Conservation (phyloP, 1,140 invertebrate species). For the Stegodyphus mimosarum region DNA sequence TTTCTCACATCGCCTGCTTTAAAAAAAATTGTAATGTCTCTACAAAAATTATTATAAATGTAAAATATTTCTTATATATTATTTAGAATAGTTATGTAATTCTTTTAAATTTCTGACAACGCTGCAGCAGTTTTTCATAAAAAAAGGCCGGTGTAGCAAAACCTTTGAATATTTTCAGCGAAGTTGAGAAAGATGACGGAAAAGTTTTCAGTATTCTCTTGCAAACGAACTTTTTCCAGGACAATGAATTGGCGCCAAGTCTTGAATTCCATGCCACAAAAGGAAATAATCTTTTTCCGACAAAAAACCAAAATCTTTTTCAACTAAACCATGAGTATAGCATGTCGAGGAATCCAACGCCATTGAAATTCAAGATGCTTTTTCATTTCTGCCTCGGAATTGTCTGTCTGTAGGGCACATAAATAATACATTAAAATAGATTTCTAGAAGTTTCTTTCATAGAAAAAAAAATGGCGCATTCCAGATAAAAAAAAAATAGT, state of each 20-base stretch:
- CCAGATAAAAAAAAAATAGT: constrained; percentile 17
- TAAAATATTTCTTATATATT: too few relatives aligned
- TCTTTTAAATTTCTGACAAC: too few relatives aligned
- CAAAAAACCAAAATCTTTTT: constrained; percentile 43
- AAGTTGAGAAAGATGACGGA: too few relatives aligned
- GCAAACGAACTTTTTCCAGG: constrained; percentile 2
- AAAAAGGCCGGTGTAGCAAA: too few relatives aligned
- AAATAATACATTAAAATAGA: constrained; percentile 59
- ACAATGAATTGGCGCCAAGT: constrained; percentile 9
- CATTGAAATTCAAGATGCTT: constrained; percentile 57
- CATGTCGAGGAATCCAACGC: constrained; percentile 26
- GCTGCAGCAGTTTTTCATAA: too few relatives aligned
- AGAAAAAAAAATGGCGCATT: too few relatives aligned
- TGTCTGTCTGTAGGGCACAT: constrained; percentile 39
- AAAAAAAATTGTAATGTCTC: too few relatives aligned
- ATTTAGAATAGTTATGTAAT: too few relatives aligned
- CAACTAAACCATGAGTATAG: constrained; percentile 36
- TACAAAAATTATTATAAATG: too few relatives aligned
- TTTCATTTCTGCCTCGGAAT: constrained; percentile 47
- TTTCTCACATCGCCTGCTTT: too few relatives aligned
- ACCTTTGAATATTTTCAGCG: too few relatives aligned
- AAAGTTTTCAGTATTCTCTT: background rate
- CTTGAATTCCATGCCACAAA: constrained; percentile 30
- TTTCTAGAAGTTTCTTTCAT: constrained; percentile 41
- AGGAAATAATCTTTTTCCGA: background rate